A percentile compares a stretch with the other conserved stretches of the same genome.
These are phyloP conservation scores for Podargus strigoides DNA, from an alignment of 2,797 vertebrate genomes.

Conservation along the genomic window DNA sequence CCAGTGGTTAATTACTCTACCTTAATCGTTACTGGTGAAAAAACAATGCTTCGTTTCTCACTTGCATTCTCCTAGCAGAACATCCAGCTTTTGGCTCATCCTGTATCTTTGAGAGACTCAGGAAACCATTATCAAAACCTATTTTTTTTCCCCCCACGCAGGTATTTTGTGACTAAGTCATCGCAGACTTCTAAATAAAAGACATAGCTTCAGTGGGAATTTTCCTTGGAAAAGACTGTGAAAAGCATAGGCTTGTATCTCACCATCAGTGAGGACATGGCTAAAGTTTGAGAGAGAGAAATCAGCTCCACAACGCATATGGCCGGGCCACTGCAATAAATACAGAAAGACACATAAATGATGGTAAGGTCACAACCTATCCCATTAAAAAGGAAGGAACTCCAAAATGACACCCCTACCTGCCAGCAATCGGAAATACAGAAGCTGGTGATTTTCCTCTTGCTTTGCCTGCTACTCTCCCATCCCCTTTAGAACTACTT, in stretches of 20 bases:
- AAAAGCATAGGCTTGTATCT: neutral
- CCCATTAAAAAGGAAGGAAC: constrained; percentile 48
- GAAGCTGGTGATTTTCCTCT: constrained; percentile 3
- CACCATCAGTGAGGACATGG: neutral
- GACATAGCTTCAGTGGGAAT: neutral
- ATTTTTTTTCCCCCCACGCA: too few species aligned
- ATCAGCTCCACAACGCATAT: neutral
- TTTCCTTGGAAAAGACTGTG: neutral
- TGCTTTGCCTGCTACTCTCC: neutral
- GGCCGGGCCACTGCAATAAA: neutral
- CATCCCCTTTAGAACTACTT: neutral
- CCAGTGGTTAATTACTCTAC: neutral
- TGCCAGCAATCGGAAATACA: constrained; percentile 45
- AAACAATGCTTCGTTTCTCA: neutral
- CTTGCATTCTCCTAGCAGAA: neutral
- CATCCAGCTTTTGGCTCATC: neutral
- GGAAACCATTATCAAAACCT: neutral
- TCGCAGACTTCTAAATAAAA: neutral
- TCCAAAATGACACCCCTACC: constrained; percentile 31
- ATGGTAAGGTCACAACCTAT: neutral
- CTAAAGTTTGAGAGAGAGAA: neutral
- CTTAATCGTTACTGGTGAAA: neutral
- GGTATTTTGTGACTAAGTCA: neutral
- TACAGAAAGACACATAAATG: neutral
- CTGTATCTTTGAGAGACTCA: neutral